Evolutionary conservation across 2,797 vertebrate genomes (phyloP).

Genomic region (Phoebastria nigripes): DNA sequence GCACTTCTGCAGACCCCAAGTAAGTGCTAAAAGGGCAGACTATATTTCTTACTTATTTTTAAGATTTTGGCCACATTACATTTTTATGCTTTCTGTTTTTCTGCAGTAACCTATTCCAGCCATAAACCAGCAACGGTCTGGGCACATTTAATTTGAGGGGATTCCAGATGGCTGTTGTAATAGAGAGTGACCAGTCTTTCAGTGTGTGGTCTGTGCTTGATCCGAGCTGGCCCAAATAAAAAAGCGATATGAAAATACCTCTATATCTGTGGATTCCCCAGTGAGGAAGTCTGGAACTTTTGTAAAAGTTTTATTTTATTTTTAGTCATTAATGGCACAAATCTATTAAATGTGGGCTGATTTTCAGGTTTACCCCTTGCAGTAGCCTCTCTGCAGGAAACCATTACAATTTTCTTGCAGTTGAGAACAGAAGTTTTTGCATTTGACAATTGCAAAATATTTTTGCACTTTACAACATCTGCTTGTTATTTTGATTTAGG

Average conservation of each 20-base stretch:
- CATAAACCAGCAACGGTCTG: background rate
- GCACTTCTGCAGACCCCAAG: background rate
- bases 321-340: background rate
- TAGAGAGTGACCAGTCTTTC: background rate
- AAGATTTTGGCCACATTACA: background rate
- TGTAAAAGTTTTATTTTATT: background rate
- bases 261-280: background rate
- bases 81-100: background rate
- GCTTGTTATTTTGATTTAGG: background rate
- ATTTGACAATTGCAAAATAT: background rate
- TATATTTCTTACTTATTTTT: background rate
- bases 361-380: background rate
- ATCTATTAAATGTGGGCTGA: background rate
- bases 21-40: background rate
- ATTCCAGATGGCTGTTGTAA: background rate
- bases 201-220: slow-evolving; percentile 11
- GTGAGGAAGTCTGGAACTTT: slow-evolving; percentile 20
- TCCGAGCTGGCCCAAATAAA: background rate
- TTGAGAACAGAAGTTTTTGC: background rate
- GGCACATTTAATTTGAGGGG: background rate
- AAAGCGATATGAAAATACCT: background rate
- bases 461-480: background rate
- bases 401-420: background rate
- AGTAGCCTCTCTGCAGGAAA: background rate
- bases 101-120: background rate